Conservation (phyloP, 1,140 invertebrate species). For the Stenopsyche tienmushanensis region DNA sequence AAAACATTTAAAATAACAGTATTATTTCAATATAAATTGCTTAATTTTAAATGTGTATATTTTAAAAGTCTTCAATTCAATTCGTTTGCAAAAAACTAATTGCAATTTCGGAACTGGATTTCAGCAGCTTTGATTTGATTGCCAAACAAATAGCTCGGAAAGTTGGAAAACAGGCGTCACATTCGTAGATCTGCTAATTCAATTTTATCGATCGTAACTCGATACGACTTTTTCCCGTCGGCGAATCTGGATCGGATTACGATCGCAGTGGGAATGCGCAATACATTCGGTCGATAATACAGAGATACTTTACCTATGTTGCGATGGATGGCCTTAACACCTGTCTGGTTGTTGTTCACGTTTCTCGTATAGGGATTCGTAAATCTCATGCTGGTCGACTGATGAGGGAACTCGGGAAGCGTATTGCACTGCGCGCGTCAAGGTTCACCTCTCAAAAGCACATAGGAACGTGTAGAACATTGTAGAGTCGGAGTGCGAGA, state of each 20-base stretch:
- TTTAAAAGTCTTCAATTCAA: no score
- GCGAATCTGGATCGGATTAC: not conserved
- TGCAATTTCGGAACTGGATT: no score
- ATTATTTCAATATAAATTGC: no score
- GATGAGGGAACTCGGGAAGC: not conserved
- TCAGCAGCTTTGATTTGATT: no score
- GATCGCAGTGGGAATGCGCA: not conserved
- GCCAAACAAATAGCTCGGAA: no score
- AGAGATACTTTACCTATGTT: conserved; percentile 31
- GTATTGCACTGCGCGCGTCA: no score
- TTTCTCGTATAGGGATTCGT: conserved; percentile 30
- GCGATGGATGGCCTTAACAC: conserved; percentile 5
- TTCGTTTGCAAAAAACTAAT: no score
- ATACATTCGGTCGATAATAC: no score
- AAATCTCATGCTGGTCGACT: conserved; percentile 34
- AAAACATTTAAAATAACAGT: no score
- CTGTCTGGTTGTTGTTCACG: conserved; percentile 8
- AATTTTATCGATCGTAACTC: not conserved
- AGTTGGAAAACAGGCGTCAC: conserved; percentile 1
- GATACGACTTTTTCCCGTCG: not conserved
- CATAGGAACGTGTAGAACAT: not conserved
- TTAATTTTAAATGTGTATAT: no score
- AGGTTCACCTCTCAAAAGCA: not conserved
- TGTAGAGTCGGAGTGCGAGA: not conserved
- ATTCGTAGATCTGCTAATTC: not conserved